Conservation (phyloP, 1,140 invertebrate genomes). For the Neotoxoptera formosana region DNA sequence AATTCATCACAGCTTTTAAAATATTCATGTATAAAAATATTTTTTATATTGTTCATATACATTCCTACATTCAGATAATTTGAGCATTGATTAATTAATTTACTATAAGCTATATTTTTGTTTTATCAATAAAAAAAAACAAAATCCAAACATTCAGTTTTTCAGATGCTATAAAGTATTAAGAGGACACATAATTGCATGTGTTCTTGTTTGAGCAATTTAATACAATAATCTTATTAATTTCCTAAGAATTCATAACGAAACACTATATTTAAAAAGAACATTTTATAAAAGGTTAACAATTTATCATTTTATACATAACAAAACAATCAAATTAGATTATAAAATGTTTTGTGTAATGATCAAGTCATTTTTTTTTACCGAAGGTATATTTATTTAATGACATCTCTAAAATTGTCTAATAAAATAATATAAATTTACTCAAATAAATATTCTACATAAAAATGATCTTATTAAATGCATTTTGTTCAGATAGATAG, state of each 20-base stretch:
- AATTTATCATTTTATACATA: not conserved
- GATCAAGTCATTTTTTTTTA: not conserved
- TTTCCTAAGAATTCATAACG: not conserved
- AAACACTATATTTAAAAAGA: not conserved
- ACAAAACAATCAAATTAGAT: not conserved
- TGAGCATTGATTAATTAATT: not conserved
- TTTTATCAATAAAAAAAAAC: not conserved
- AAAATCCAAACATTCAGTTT: not conserved
- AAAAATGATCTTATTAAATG: too few species aligned
- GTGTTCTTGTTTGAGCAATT: conserved; percentile 61
- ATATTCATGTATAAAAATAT: not conserved
- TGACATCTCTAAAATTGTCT: too few species aligned
- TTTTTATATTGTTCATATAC: not conserved
- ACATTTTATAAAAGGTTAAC: not conserved
- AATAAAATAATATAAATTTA: too few species aligned
- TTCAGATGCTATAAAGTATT: not conserved
- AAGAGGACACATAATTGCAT: not conserved
- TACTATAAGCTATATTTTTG: too few species aligned
- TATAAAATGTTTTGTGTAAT: not conserved
- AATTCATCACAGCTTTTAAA: conserved; percentile 36
- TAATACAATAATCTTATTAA: conserved; percentile 29
- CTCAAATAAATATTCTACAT: too few species aligned
- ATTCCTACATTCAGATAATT: not conserved
- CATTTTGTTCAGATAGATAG: conserved; percentile 15
- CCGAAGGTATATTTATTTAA: too few species aligned